Base-by-base conservation (phyloP, 2,113 vertebrate species). In the Malurus melanocephalus region DNA sequence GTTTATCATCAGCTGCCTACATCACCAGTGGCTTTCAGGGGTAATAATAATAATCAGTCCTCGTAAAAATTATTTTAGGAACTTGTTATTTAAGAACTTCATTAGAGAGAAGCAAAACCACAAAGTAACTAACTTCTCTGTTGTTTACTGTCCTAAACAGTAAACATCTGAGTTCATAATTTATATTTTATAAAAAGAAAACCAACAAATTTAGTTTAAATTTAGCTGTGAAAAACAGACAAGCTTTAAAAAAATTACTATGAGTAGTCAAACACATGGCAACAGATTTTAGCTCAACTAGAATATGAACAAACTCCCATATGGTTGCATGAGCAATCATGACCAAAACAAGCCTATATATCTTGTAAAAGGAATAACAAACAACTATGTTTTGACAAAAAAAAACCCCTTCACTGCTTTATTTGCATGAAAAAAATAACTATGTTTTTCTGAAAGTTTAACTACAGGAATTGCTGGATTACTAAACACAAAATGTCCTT, bases 291-390 rank as follows among this genome's bases (percentile, higher is more conserved):
- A 94, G 71, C 67, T 75, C 57, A 73, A 82, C 86, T 73, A 94
- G 86, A 76, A 69, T 90, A 84, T 82, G 92, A 95, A 84, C 90
- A 96, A 94, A 88, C 80, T 84, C 93, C 90, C 95, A 96, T 96
- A 96, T 94, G 94, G 92, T 79, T 90, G 84, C 80, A 93, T 95
- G 95, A 96, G 92, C 90, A 96, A 94, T 95, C 90, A 90, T 82
- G 80, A 96, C 88, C 95, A 94, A 93, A 96, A 95, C 92, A 93
- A 95, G 67, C 61, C 80, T 87, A 91, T 94, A 88, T 84, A 87
- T 94, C 90, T 87, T 91, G 59, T 80, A 79, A 46, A 62, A 82
- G 64, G 55, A 93, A 88, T 93, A 93, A 86, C 62, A 96, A 95
- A 90, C 86, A 93, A 73, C 51, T 45, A 24, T 46, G 23, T 55